phyloP scores from a whole-genome alignment of 2,113 vertebrate species.

The Colius striatus region DNA sequence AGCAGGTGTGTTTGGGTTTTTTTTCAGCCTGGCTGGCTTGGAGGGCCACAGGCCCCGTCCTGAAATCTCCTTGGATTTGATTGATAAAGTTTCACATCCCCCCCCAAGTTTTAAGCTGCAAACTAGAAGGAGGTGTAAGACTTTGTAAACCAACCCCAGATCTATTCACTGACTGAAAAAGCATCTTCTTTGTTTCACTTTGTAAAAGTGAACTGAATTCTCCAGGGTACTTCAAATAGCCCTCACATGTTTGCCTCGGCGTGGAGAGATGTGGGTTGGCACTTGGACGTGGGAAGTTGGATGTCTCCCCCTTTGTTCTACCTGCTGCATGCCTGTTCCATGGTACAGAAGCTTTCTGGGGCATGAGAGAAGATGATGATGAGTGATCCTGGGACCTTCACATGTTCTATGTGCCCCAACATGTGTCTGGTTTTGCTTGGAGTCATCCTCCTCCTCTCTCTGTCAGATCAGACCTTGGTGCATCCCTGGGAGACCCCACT shows the following conservation, averaged over 20 bases:
- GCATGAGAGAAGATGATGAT: not conserved
- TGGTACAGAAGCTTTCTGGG: not conserved
- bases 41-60: not conserved
- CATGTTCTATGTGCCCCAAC: not conserved
- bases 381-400: fast-evolving
- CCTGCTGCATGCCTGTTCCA: not conserved
- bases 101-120: not conserved
- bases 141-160: not conserved
- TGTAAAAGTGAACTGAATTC: not conserved
- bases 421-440: not conserved
- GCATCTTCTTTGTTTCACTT: not conserved
- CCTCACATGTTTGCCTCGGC: not conserved
- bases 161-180: not conserved
- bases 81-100: not conserved
- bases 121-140: not conserved
- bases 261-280: not conserved
- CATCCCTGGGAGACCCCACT: not conserved
- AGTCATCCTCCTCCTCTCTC: not conserved
- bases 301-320: not conserved
- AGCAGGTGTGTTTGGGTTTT: not conserved
- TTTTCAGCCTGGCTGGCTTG: not conserved
- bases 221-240: not conserved
- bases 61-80: conserved; percentile 6
- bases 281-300: not conserved
- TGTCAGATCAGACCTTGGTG: fast-evolving